Conservation (phyloP, 2,113 vertebrate species). For the Athene noctua region DNA sequence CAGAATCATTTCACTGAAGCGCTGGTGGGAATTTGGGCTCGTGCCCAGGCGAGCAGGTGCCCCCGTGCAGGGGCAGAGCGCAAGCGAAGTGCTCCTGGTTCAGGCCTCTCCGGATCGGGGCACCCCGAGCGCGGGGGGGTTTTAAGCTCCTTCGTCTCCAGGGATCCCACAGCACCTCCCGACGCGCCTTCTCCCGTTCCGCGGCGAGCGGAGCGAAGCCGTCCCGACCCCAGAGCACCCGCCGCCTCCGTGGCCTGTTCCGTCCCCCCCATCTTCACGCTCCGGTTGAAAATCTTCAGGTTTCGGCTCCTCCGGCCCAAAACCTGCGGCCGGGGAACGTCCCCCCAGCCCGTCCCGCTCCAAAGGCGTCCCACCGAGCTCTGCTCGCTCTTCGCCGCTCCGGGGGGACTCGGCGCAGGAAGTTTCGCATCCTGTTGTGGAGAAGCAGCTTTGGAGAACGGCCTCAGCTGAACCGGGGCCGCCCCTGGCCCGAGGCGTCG, state of each 20-base stretch:
- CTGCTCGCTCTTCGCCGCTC: rapidly evolving
- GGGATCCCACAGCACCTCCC: neutral
- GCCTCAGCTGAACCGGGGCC: neutral
- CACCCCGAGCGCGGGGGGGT: rapidly evolving
- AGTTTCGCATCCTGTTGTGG: neutral
- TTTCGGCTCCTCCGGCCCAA: neutral
- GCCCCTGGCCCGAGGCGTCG: rapidly evolving
- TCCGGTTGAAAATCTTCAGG: rapidly evolving
- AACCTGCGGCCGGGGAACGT: rapidly evolving
- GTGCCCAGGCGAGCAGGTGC: neutral
- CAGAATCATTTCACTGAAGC: rapidly evolving
- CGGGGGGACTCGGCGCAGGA: neutral
- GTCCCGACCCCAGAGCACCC: rapidly evolving
- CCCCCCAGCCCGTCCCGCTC: neutral
- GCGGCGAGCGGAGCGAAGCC: rapidly evolving
- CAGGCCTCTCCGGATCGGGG: rapidly evolving
- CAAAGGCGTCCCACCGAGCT: neutral
- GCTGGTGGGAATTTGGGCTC: neutral
- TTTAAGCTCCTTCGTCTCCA: neutral
- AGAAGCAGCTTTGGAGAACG: neutral
- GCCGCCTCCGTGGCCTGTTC: rapidly evolving
- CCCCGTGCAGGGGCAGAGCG: rapidly evolving
- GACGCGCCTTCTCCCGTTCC: neutral
- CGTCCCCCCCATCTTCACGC: rapidly evolving
- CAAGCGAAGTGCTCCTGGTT: neutral